Percentiles rank a stretch among this genome's conserved stretches.
Evolutionary conservation across 2,797 vertebrate genomes (phyloP).

Genomic region (Apodemus agrarius): DNA sequence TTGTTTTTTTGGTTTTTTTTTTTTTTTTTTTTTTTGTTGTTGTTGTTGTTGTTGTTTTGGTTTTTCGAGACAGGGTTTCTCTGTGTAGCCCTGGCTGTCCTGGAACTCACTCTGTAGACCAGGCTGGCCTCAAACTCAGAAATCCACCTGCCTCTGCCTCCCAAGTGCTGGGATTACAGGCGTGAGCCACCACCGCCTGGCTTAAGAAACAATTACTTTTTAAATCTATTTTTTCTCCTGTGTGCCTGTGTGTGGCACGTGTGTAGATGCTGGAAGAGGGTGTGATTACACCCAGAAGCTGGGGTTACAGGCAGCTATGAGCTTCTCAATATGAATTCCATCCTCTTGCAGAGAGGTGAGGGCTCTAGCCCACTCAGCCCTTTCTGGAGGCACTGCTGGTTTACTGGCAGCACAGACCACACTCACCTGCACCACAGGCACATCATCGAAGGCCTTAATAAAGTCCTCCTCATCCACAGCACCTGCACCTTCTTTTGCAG

Average conservation of each 20-base stretch:
- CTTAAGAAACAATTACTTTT: neutral
- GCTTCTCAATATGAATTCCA: neutral
- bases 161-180: too few species aligned
- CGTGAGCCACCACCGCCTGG: too few species aligned
- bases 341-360: neutral
- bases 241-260: neutral
- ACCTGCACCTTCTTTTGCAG: slow-evolving; percentile 95
- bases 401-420: neutral
- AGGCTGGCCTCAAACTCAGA: too few species aligned
- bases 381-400: neutral
- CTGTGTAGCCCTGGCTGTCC: too few species aligned
- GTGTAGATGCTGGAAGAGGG: neutral
- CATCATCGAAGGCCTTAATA: slow-evolving; percentile 97
- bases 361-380: neutral
- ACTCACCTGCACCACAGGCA: slow-evolving; percentile 93
- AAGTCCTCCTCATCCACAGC: slow-evolving; percentile 98
- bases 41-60: too few species aligned
- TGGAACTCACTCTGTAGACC: too few species aligned
- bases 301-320: neutral
- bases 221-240: neutral
- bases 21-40: too few species aligned
- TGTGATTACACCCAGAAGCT: neutral
- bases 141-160: too few species aligned
- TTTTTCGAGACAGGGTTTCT: too few species aligned
- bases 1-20: too few species aligned